These are phyloP conservation scores for Cyclura pinguis DNA, from an alignment of 2,797 vertebrate species.

Conservation along the genomic window DNA sequence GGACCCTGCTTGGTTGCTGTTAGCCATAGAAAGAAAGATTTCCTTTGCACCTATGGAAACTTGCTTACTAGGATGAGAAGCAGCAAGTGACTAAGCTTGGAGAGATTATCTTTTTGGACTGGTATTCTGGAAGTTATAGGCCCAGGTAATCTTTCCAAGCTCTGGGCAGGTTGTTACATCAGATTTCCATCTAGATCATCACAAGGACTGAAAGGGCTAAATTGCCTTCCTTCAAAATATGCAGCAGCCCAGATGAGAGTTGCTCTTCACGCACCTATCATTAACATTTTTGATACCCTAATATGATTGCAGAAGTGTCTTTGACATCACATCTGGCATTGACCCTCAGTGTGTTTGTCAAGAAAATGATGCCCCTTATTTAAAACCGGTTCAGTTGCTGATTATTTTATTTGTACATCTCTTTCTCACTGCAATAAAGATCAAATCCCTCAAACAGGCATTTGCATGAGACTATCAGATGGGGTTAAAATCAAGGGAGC, in stretches of 20 bases:
- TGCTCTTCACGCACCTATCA: too few species aligned
- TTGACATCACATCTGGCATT: not conserved
- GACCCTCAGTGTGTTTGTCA: not conserved
- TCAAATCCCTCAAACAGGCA: not conserved
- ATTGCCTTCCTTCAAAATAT: not conserved
- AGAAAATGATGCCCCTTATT: not conserved
- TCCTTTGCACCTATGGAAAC: not conserved
- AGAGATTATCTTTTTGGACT: too few species aligned
- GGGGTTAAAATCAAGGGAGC: not conserved
- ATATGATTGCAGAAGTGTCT: too few species aligned
- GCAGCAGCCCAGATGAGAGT: too few species aligned
- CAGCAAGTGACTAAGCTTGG: not conserved
- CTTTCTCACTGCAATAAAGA: conserved; percentile 22
- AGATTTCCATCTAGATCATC: not conserved
- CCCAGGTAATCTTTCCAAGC: too few species aligned
- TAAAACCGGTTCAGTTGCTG: not conserved
- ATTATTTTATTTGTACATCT: not conserved
- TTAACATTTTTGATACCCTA: too few species aligned
- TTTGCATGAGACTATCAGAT: not conserved
- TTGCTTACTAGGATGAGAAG: not conserved
- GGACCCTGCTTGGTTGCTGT: not conserved
- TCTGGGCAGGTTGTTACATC: too few species aligned
- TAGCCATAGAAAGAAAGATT: not conserved
- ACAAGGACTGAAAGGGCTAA: not conserved
- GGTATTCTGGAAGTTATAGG: too few species aligned